Evolutionary conservation across 1,140 invertebrate genomes (phyloP).

Genomic region (Drosophila grimshawi): DNA sequence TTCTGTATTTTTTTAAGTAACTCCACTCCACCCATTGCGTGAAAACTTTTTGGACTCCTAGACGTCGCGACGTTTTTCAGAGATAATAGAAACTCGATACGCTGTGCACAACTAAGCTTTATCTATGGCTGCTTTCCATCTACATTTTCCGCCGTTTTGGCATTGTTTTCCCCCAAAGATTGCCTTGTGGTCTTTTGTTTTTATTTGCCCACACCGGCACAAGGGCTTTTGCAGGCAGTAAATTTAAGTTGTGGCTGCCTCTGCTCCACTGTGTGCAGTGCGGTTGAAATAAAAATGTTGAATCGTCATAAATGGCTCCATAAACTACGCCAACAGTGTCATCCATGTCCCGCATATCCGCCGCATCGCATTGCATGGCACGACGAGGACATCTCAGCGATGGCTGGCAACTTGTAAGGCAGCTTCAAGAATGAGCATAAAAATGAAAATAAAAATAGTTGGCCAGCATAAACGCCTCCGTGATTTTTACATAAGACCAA

Average conservation of each 20-base stretch:
- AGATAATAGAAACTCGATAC: slow-evolving; percentile 83
- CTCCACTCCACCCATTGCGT: slow-evolving; percentile 58
- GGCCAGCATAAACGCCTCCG: slow-evolving; percentile 74
- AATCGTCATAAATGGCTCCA: slow-evolving; percentile 83
- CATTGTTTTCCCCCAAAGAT: slow-evolving; percentile 59
- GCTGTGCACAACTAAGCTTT: slow-evolving; percentile 78
- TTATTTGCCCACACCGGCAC: slow-evolving; percentile 67
- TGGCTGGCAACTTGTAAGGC: slow-evolving; percentile 60
- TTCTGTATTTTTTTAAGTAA: slow-evolving; percentile 65
- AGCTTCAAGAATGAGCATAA: slow-evolving; percentile 66
- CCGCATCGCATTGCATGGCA: slow-evolving; percentile 10
- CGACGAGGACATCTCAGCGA: slow-evolving; percentile 43
- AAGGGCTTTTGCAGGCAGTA: slow-evolving; percentile 71
- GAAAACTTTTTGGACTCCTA: slow-evolving; percentile 79
- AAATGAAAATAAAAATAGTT: slow-evolving; percentile 82
- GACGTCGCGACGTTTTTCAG: slow-evolving; percentile 75
- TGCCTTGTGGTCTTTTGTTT: slow-evolving; percentile 65
- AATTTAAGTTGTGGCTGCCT: slow-evolving; percentile 69
- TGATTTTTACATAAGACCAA: slow-evolving; percentile 76
- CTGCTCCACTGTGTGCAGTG: slow-evolving; percentile 48
- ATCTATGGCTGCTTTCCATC: slow-evolving; percentile 56
- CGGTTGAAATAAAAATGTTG: slow-evolving; percentile 82
- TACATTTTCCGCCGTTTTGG: slow-evolving; percentile 69
- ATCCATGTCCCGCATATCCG: not conserved
- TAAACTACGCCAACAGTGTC: slow-evolving; percentile 78